Base-by-base conservation (phyloP, 2,888 invertebrate genomes). In the Lasius platythorax region DNA sequence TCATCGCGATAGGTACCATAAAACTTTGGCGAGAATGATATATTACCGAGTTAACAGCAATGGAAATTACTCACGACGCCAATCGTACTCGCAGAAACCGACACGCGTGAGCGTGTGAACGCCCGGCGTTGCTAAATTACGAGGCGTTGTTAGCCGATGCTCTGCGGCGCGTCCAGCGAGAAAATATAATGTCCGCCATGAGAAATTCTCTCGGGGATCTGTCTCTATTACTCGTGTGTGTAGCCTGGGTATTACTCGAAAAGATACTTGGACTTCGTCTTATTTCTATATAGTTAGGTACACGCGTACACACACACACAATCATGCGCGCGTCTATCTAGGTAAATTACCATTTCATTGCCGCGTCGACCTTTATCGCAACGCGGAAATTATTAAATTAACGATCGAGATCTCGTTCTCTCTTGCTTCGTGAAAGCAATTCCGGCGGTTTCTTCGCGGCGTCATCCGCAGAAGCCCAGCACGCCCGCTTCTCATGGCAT, bases 321-420 rank as follows among this genome's bases (percentile, higher is more conserved):
- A 46, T 46, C n/a, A n/a, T 6, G 8, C n/a, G 53, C 53, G 53
- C 18, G 53, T 8, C n/a, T 83, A 79, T 84, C 83, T 67, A 46
- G 53, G 74, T 83, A 79, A 88, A 90, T 88, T 85, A 81, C 83
- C 76, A 72, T 84, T 85, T 87, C 84, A 82, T 79, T 74, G 76
- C 56, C 70, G 9, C 72, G 58, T 61, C 67, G 81, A 90, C 72
- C 78, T 84, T 87, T 68, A 81, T 87, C 83, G 75, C 73, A 70
- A 66, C 83, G 40, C 76, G 78, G 67, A 46, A 82, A 70, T 64
- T 70, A 91, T 93, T 93, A 92, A 93, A 92, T 93, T 90, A 90
- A 91, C 90, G 89, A 90, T 79, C 61, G 79, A 61, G 72, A 61
- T 70, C 23, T 33, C 33, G n/a, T 37, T 46, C 43, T 46, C 43